Percentiles rank a stretch among this genome's conserved stretches.
phyloP scores from a whole-genome alignment of 1,140 invertebrate species.

The Drosophila sturtevanti region DNA sequence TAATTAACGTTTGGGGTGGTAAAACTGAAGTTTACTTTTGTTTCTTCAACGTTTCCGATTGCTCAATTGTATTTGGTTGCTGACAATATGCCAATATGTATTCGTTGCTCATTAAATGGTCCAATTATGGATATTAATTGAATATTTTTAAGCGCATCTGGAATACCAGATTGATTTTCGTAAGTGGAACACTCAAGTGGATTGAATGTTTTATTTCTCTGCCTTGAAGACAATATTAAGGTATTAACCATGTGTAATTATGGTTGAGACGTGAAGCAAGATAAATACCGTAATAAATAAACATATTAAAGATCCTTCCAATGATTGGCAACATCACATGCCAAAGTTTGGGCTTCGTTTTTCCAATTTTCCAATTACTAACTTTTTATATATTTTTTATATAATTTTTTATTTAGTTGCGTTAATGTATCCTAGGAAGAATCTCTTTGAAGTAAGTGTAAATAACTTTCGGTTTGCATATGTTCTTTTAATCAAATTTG shows the following conservation, averaged over 20 bases:
- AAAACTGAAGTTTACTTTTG: constrained; percentile 55
- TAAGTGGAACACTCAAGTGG: background rate
- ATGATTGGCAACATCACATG: no score
- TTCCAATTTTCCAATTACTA: no score
- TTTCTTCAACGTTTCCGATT: constrained; percentile 5
- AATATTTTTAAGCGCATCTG: constrained; percentile 20
- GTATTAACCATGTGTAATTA: background rate
- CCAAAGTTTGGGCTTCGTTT: no score
- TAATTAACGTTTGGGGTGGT: constrained; percentile 60
- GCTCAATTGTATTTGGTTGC: constrained; percentile 63
- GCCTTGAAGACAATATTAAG: background rate
- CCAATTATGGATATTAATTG: constrained; percentile 49
- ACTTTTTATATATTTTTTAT: no score
- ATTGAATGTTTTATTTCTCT: background rate
- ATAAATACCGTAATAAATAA: background rate
- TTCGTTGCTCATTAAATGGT: constrained; percentile 62
- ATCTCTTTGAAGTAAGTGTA: background rate
- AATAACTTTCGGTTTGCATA: background rate
- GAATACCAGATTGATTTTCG: background rate
- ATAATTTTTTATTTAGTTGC: no score
- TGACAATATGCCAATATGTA: constrained; percentile 42
- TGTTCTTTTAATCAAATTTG: constrained; percentile 2
- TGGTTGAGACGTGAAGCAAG: background rate
- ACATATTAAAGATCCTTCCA: no score
- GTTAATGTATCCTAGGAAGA: no score